These are phyloP conservation scores for Gorsachius magnificus DNA, from an alignment of 2,797 vertebrate species.

Conservation along the genomic window DNA sequence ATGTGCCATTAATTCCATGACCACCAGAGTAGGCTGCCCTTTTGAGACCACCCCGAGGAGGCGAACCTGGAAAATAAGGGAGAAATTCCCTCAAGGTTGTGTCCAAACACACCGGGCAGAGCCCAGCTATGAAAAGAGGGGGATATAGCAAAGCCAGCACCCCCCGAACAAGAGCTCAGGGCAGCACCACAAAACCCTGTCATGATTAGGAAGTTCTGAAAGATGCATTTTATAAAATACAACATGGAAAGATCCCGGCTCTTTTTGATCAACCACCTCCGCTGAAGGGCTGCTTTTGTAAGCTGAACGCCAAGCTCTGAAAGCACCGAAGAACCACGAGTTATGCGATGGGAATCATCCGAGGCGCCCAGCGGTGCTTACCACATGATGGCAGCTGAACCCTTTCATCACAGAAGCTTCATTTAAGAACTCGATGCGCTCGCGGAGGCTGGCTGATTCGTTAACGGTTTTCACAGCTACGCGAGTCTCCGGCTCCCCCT, in stretches of 20 bases:
- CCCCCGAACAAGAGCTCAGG: not conserved
- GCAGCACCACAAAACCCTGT: not conserved
- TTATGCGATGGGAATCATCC: rapidly evolving
- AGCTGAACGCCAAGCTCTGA: not conserved
- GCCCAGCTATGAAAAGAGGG: not conserved
- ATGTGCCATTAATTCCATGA: constrained; percentile 98
- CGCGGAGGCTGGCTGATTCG: constrained; percentile 92
- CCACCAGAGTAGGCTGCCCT: constrained; percentile 93
- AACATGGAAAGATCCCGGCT: not conserved
- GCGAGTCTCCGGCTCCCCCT: constrained; percentile 88
- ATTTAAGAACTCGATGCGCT: constrained; percentile 97
- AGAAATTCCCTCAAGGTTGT: not conserved
- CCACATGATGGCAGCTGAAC: constrained; percentile 98
- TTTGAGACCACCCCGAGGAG: constrained; percentile 96
- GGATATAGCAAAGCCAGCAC: not conserved
- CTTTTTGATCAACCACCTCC: not conserved
- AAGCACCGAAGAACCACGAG: not conserved
- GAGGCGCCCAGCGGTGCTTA: constrained; percentile 57
- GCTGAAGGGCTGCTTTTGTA: not conserved
- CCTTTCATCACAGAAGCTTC: constrained; percentile 99
- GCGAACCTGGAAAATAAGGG: constrained; percentile 81
- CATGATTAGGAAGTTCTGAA: not conserved
- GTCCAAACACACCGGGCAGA: not conserved
- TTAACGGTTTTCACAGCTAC: constrained; percentile 98
- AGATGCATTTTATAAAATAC: rapidly evolving